Evolutionary conservation across 2,113 vertebrate genomes (phyloP).

Genomic region (Peucedramus taeniatus): DNA sequence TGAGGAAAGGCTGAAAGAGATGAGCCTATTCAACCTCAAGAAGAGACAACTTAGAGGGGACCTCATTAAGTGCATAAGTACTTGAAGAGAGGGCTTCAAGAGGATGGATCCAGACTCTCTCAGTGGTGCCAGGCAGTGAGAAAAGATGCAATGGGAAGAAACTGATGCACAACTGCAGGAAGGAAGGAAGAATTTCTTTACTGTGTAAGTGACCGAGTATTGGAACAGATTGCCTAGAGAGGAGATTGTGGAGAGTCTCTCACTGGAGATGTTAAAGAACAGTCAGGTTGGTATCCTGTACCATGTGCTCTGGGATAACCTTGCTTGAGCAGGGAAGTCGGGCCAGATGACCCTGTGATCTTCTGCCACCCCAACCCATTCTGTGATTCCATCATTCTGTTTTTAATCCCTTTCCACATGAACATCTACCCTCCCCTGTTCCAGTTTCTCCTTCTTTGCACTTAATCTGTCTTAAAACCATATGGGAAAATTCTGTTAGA

Average conservation of each 20-base stretch:
- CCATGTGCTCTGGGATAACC: background rate
- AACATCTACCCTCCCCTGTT: fast-evolving
- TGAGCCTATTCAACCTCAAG: background rate
- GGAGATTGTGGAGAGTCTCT: background rate
- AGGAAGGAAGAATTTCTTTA: background rate
- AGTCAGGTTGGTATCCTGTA: too few relatives aligned
- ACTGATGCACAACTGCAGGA: background rate
- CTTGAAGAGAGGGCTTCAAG: background rate
- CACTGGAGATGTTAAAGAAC: background rate
- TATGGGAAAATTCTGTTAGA: background rate
- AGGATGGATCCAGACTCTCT: background rate
- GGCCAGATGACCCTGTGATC: background rate
- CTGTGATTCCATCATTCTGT: background rate
- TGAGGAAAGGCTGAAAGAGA: background rate
- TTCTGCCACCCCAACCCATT: background rate
- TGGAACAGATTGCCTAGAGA: background rate
- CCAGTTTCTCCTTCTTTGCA: background rate
- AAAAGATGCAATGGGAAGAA: background rate
- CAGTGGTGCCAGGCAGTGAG: background rate
- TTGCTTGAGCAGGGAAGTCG: background rate
- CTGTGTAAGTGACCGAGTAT: fast-evolving
- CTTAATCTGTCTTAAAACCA: background rate
- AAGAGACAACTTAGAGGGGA: background rate
- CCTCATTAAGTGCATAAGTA: background rate
- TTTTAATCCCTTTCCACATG: background rate